Conservation (phyloP, 2,113 vertebrate species). For the Spheniscus mendiculus region DNA sequence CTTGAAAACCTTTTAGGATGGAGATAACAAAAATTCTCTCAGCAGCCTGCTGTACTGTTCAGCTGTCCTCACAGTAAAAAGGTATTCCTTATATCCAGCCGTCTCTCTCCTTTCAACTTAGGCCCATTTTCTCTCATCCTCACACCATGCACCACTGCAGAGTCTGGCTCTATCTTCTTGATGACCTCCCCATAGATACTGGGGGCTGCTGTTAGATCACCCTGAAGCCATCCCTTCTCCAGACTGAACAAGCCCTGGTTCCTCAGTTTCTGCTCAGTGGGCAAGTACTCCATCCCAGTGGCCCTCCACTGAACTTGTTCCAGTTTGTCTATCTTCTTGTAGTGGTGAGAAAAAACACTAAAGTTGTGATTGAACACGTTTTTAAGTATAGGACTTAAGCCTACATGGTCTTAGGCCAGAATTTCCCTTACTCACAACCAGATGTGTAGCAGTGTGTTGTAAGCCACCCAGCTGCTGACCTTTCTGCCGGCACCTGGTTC, state of each 20-base stretch:
- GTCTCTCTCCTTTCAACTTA: not conserved
- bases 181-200: not conserved
- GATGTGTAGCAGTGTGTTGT: not conserved
- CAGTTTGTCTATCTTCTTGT: not conserved
- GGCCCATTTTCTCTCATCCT: not conserved
- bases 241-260: not conserved
- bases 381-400: not conserved
- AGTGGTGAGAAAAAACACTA: not conserved
- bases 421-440: not conserved
- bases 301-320: not conserved
- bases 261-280: not conserved
- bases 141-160: not conserved
- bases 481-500: not conserved
- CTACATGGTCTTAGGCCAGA: not conserved
- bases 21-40: not conserved
- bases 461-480: not conserved
- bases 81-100: not conserved
- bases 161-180: not conserved
- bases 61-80: not conserved
- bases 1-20: not conserved
- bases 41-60: not conserved
- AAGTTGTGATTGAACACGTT: not conserved
- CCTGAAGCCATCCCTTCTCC: not conserved
- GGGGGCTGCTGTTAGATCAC: not conserved
- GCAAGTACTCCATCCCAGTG: fast-evolving